These are phyloP conservation scores for Actinernus sp. DNA, from an alignment of 92 coral and sea anemone genomes.

Conservation along the genomic window DNA sequence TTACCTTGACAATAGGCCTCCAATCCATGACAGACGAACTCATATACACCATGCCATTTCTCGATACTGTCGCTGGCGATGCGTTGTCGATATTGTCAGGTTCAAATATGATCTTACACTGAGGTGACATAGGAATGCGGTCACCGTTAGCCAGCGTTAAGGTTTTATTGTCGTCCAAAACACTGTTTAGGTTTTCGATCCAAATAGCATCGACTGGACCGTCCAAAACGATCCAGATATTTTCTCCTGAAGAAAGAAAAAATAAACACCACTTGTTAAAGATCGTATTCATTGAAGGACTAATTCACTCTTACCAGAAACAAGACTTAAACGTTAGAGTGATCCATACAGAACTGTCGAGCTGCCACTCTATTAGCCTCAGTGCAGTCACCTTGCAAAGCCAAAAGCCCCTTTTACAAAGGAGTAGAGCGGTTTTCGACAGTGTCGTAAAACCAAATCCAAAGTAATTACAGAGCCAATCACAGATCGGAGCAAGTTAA, in stretches of 20 bases:
- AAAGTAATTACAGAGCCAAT: no score
- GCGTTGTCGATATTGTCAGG: slow-evolving; percentile 95
- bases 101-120: slow-evolving; percentile 88
- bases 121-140: slow-evolving; percentile 93
- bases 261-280: not conserved
- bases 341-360: no score
- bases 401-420: no score
- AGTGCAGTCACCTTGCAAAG: no score
- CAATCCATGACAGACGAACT: slow-evolving; percentile 97
- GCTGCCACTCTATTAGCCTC: no score
- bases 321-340: no score
- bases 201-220: slow-evolving; percentile 95
- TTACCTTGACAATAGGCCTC: slow-evolving; percentile 89
- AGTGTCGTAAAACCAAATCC: no score
- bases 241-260: slow-evolving; percentile 59
- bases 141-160: slow-evolving; percentile 90
- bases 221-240: slow-evolving; percentile 90
- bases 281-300: no score
- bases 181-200: slow-evolving; percentile 94
- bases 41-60: slow-evolving; percentile 95
- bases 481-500: no score
- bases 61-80: slow-evolving; percentile 91
- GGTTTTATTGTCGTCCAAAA: slow-evolving; percentile 89
- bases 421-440: no score
- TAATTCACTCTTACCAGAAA: no score